phyloP scores from a whole-genome alignment of 2,113 vertebrate species.

The Rhinichthys klamathensis region DNA sequence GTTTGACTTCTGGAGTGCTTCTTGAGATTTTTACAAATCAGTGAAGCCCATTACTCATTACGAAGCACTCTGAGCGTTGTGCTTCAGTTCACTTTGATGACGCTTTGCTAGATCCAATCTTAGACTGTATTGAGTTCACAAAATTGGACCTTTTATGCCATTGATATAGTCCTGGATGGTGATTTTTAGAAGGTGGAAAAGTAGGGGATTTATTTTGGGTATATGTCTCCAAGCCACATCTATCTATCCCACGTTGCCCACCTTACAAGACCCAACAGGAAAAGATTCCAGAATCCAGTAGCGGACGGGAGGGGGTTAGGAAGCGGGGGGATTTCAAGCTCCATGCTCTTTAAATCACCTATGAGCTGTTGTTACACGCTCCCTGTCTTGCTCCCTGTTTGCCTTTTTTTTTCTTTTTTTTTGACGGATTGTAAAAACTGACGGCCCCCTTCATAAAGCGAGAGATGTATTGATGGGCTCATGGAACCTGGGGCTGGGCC shows the following conservation, averaged over 20 bases:
- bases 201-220: constrained; percentile 13
- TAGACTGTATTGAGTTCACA: neutral
- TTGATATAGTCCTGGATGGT: neutral
- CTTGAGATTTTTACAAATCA: constrained; percentile 15
- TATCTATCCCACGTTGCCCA: constrained; percentile 23
- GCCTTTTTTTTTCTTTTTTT: neutral
- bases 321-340: constrained; percentile 23
- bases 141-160: constrained; percentile 15
- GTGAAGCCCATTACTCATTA: constrained; percentile 26
- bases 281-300: constrained; percentile 37
- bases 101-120: neutral
- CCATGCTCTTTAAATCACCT: constrained; percentile 46
- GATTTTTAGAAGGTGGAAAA: constrained; percentile 4
- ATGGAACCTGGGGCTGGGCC: constrained; percentile 61
- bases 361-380: constrained; percentile 46
- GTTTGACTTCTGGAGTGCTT: constrained; percentile 13
- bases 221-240: constrained; percentile 28
- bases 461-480: constrained; percentile 57
- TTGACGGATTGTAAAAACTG: constrained; percentile 20
- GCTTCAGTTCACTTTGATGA: constrained; percentile 41
- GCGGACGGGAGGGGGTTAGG: constrained; percentile 21
- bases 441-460: constrained; percentile 38
- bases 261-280: constrained; percentile 52
- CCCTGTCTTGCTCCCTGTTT: constrained; percentile 24
- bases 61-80: neutral